phyloP scores from a whole-genome alignment of 2,797 vertebrate species.

The Tragelaphus oryx region DNA sequence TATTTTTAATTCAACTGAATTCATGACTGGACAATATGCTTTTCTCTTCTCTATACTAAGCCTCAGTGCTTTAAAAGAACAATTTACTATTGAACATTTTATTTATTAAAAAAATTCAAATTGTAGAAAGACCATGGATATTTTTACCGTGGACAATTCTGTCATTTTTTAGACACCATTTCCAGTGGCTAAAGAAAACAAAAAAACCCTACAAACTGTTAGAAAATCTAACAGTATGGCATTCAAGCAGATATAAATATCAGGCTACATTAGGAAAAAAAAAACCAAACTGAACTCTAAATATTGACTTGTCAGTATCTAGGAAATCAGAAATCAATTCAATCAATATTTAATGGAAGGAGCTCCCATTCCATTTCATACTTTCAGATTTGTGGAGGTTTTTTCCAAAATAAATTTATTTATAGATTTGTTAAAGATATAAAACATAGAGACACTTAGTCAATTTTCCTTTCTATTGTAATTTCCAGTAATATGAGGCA shows the following conservation, averaged over 20 bases:
- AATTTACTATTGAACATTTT: not conserved
- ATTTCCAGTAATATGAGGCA: slow-evolving; percentile 3
- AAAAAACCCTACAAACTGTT: not conserved
- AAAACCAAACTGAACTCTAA: not conserved
- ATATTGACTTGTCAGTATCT: slow-evolving; percentile 18
- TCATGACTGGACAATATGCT: not conserved
- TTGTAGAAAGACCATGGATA: not conserved
- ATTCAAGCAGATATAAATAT: not conserved
- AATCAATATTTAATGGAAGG: not conserved
- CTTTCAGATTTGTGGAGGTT: not conserved
- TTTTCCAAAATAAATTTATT: not conserved
- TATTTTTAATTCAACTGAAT: not conserved
- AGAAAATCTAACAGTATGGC: not conserved
- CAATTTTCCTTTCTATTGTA: not conserved
- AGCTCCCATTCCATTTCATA: not conserved
- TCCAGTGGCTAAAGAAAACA: not conserved
- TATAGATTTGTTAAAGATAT: not conserved
- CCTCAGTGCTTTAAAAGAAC: not conserved
- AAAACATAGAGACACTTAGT: not conserved
- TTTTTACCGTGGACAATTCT: not conserved
- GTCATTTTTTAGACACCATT: not conserved
- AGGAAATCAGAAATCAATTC: slow-evolving; percentile 32
- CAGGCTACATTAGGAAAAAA: not conserved
- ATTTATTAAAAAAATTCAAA: not conserved
- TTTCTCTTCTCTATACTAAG: not conserved